A percentile compares a stretch with the other conserved stretches of the same genome.
These are phyloP conservation scores for Collichthys lucidus DNA, from an alignment of 2,113 vertebrate species.

Conservation along the genomic window DNA sequence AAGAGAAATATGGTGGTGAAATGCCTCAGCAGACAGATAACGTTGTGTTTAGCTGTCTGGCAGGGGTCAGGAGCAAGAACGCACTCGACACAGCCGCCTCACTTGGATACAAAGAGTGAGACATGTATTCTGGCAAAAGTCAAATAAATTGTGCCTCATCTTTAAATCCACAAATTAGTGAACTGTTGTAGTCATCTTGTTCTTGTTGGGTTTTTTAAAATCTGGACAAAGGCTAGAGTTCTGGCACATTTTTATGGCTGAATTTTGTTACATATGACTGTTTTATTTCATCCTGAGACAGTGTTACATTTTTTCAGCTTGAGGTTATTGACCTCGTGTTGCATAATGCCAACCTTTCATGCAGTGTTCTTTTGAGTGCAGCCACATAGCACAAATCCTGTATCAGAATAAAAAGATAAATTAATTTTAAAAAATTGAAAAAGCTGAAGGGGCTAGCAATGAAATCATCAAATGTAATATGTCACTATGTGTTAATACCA, in stretches of 20 bases:
- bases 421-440: background rate
- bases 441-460: background rate
- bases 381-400: background rate
- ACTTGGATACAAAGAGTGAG: conserved; percentile 91
- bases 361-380: conserved; percentile 16
- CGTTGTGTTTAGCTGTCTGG: conserved; percentile 91
- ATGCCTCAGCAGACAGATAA: conserved; percentile 87
- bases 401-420: background rate
- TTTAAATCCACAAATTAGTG: background rate
- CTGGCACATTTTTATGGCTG: background rate
- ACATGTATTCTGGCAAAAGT: background rate
- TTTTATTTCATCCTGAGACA: conserved; percentile 9
- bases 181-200: background rate
- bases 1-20: conserved; percentile 86
- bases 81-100: conserved; percentile 85
- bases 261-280: background rate
- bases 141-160: background rate
- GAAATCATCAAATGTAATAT: background rate
- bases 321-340: conserved; percentile 24
- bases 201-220: background rate
- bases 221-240: background rate
- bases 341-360: conserved; percentile 4
- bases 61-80: conserved; percentile 89
- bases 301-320: background rate
- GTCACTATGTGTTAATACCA: background rate